A percentile compares a stretch with the other conserved stretches of the same genome.
Conservation (phyloP, 1,140 invertebrate species). For the Dolichoris vasculosae region DNA sequence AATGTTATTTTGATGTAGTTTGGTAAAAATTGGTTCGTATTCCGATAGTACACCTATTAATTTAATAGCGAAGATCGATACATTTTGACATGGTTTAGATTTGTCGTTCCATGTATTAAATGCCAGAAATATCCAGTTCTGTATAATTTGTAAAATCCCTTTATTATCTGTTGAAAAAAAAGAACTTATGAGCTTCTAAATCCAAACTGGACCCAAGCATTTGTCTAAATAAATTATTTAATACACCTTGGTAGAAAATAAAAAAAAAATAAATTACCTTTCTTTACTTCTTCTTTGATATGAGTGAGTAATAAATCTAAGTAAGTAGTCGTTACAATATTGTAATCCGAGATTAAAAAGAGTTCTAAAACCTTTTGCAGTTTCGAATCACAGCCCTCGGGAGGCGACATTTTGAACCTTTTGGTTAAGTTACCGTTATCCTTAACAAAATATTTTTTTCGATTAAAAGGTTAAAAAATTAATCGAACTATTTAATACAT, state of each 20-base stretch:
- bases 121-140: conserved; percentile 65
- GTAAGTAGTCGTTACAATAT: conserved; percentile 66
- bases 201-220: not conserved
- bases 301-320: conserved; percentile 69
- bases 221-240: not conserved
- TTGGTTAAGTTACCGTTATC: not conserved
- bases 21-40: conserved; percentile 68
- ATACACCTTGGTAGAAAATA: not conserved
- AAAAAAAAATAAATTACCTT: conserved; percentile 60
- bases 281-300: conserved; percentile 60
- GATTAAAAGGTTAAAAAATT: not conserved
- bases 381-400: conserved; percentile 54
- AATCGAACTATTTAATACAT: not conserved
- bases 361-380: conserved; percentile 68
- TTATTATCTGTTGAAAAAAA: conserved; percentile 30
- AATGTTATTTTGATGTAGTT: conserved; percentile 64
- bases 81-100: conserved; percentile 66
- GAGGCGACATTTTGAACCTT: conserved; percentile 29
- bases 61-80: conserved; percentile 72
- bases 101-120: conserved; percentile 62
- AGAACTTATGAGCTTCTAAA: not conserved
- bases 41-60: conserved; percentile 70
- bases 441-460: not conserved
- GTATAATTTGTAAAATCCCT: conserved; percentile 22
- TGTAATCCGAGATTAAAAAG: conserved; percentile 68